Evolutionary conservation across 2,888 invertebrate genomes (phyloP), one percentile per base, ranked within the genome.

Genomic region (Epinotia brunnichana): DNA sequence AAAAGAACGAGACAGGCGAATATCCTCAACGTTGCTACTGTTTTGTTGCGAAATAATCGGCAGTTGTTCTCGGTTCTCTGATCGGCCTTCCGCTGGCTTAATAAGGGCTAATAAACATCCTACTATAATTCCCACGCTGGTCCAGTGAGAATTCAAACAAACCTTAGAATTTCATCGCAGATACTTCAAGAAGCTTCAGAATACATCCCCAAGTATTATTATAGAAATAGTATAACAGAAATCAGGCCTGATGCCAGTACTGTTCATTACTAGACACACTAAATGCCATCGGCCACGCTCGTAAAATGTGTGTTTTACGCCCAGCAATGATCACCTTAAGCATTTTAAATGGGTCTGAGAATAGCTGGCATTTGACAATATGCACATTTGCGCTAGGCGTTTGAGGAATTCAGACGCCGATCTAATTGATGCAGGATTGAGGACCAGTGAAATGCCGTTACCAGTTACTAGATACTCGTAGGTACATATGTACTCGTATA

Each of bases 291-390:
- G 75, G 75, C 75, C 76, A 60, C 71, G 35, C 69, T 76, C 76
- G 85, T 86, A 84, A 85, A 76, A 78, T 71, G 64, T 19, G 70
- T 74, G 80, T 81, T 86, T 86, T 84, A 86, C 82, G 77, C 74
- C 75, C 71, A 76, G 68, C 75, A 75, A 76, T 62, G 72, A 72
- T 62, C 72, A 67, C 72, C 72, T 72, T 66, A 60, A 66, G 61
- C 67, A 72, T 72, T 61, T 67, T 68, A 71, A 72, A 67, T 72
- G 67, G 56, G 54, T 44, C 71, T 44, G 51, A 61, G 72, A 72
- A 72, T 72, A 72, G 56, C 54, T 70, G 69, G 57, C 71, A 67
- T 71, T 71, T 67, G 71, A 72, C 72, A 72, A 71, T 67, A 61
- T 72, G 70, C 35, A 35, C 35, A 54, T 56, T 60, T 61, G 39